Evolutionary conservation across 2,888 invertebrate species (phyloP), one percentile per base, ranked within the genome.

Genomic region (Anoplius nigerrimus): DNA sequence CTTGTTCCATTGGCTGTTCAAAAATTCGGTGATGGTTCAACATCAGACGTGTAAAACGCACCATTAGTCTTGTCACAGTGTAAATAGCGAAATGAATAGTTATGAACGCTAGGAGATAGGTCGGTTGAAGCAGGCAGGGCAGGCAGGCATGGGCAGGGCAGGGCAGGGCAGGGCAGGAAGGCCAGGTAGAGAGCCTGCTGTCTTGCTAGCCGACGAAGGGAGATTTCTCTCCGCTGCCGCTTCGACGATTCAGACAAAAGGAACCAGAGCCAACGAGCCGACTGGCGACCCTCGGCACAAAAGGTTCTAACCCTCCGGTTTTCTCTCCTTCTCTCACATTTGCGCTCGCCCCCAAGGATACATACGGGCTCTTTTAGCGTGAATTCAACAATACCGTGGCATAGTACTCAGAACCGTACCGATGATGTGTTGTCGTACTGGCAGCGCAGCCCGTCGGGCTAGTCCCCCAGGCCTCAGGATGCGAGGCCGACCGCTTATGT

Each of bases 261-360:
- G 78, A 80, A 62, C 72, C 74, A 64, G 71, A 69, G 74, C 82
- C 81, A 11, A 34, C 8, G 79, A 79, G 82, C 82, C 82, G 81
- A 79, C 80, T 74, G 80, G 73, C 82, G 82, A 82, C 85, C 85
- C 85, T 81, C 78, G 77, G 65, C 76, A 82, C 81, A 79, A 84
- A 84, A 82, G 84, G 74, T 68, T 81, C 76, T 75, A 78, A 79
- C 82, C 80, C 82, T 80, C 82, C 65, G 63, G 64, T 52, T 60
- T 60, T 20, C 51, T 27, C 59, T 16, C 24, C 16, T 27, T 60
- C 51, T 27, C 21, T 22, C 15, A 24, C 24, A 16, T n/a, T 16
- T 15, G 1, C 15, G n/a, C 45, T 42, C 24, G 51, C 52, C 22
- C 16, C 58, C 60, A 63, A 62, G 73, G 77, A 71, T 72, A 65